A percentile compares a stretch with the other conserved stretches of the same genome.
Evolutionary conservation across 1,140 invertebrate genomes (phyloP).

Genomic region (Cyclargus thomasi): DNA sequence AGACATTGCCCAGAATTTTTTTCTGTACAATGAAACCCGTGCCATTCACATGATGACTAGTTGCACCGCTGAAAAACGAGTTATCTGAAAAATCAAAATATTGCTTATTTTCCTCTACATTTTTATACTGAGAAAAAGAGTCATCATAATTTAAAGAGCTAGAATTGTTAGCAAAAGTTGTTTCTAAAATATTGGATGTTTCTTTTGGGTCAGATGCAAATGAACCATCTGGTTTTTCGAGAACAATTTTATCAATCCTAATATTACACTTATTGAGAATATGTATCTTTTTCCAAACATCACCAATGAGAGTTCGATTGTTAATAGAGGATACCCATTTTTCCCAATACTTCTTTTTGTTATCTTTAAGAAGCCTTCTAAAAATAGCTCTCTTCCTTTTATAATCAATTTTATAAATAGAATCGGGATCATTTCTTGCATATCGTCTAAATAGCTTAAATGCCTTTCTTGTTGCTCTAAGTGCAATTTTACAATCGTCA

Average conservation of each 20-base stretch:
- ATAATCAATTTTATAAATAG: slow-evolving; percentile 31
- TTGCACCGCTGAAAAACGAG: slow-evolving; percentile 26
- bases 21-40: slow-evolving; percentile 26
- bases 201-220: slow-evolving; percentile 25
- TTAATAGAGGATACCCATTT: slow-evolving; percentile 30
- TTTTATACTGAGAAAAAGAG: slow-evolving; percentile 35
- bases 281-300: slow-evolving; percentile 31
- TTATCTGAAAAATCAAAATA: slow-evolving; percentile 24
- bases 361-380: slow-evolving; percentile 38
- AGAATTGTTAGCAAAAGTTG: slow-evolving; percentile 38
- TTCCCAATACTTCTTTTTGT: slow-evolving; percentile 28
- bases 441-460: slow-evolving; percentile 38
- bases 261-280: slow-evolving; percentile 22
- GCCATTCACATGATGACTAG: slow-evolving; percentile 22
- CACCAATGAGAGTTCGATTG: slow-evolving; percentile 24
- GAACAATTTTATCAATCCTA: slow-evolving; percentile 22
- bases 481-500: slow-evolving; percentile 34
- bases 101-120: slow-evolving; percentile 16
- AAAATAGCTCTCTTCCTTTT: slow-evolving; percentile 31
- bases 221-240: slow-evolving; percentile 22
- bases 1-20: slow-evolving; percentile 12
- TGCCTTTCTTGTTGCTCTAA: slow-evolving; percentile 39
- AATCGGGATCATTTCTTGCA: slow-evolving; percentile 28
- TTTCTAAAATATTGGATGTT: slow-evolving; percentile 33
- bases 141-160: slow-evolving; percentile 33